Base-by-base conservation (phyloP, 2,113 vertebrate species). In the Callipepla squamata region DNA sequence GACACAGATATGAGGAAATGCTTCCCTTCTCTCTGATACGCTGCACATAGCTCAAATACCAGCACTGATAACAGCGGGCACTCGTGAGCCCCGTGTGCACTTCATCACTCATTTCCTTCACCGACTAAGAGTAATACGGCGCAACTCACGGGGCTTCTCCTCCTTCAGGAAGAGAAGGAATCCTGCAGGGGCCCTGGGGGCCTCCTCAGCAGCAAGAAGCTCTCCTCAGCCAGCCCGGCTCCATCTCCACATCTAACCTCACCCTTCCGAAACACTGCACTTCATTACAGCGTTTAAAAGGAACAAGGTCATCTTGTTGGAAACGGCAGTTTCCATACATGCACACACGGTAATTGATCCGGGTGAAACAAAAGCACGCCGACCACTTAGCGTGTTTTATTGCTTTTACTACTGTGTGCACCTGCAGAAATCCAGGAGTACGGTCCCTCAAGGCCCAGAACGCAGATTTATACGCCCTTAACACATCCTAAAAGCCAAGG, bases 41-140 rank as follows among this genome's bases (percentile, higher is more conserved):
- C 88, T 87, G 87, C 7, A 83, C 94, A 96, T 95, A 93, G 94
- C 68, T 95, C 45, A 90, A 85, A 98, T 96, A 36, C 95, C 93
- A 92, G 67, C 73, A 19, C 91, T 72, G 92, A 96, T 96, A 93
- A 82, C 61, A 36, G 7, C 86, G 87, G 78, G 68, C 94, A 70
- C 93, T 96, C 13, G 4, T 40, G 83, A 95, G 93, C 32, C 86
- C 92, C 90, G 42, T 86, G 95, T 90, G 90, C 95, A 95, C 96
- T 95, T 96, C 95, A 97, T 97, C 95, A 96, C 92, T 92, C 96
- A 90, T 95, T 95, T 95, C 95, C 95, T 92, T 44, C 79, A 59
- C 28, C 21, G 72, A 19, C 89, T 63, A 92, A 85, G 93, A 95
- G 86, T 87, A 90, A 83, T 19, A 5, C 1, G 0, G 67, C 47